Conservation (phyloP, 1,140 invertebrate genomes). For the Mactra quadrangularis region DNA sequence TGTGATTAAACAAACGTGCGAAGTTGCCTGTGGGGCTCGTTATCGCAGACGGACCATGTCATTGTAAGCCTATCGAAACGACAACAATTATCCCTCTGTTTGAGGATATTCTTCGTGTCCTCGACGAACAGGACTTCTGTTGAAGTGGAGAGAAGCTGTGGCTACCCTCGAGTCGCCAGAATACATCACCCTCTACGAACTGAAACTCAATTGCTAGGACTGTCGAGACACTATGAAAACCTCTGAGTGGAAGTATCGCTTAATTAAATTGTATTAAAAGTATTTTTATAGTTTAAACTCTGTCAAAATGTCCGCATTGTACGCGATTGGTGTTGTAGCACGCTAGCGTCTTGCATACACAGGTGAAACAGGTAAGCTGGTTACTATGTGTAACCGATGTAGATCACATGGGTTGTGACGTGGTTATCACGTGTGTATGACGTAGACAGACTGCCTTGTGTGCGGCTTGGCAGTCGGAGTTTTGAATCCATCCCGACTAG, state of each 20-base stretch:
- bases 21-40: neutral
- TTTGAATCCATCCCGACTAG: no score
- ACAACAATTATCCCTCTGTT: slow-evolving; percentile 16
- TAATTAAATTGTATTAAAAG: slow-evolving; percentile 12
- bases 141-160: neutral
- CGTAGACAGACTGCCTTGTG: no score
- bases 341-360: no score
- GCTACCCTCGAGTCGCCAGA: neutral
- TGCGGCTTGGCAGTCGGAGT: no score
- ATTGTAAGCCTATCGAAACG: neutral
- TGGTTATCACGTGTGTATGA: no score
- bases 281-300: no score
- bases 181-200: neutral
- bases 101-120: neutral
- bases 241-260: neutral
- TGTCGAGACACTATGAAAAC: slow-evolving; percentile 3
- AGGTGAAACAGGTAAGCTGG: no score
- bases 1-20: no score
- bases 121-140: neutral
- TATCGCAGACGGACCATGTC: slow-evolving; percentile 6
- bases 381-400: no score
- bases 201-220: neutral
- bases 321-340: no score
- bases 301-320: no score
- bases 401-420: no score